Percentiles rank a stretch among this genome's conserved stretches.
phyloP scores from a whole-genome alignment of 2,113 vertebrate genomes.

The Pomatorhinus ruficollis region DNA sequence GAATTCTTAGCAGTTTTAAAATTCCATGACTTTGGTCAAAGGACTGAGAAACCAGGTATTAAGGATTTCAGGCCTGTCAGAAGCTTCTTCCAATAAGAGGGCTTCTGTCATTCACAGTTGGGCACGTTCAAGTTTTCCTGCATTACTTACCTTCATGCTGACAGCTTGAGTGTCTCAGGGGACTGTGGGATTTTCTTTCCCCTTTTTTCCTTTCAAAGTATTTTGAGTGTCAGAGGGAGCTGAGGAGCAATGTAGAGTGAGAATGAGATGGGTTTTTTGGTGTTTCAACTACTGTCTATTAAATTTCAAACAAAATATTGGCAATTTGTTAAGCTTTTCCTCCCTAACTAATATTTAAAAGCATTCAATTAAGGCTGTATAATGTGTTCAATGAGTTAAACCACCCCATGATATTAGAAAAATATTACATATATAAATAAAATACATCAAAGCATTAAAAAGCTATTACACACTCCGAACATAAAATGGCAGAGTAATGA shows the following conservation, averaged over 20 bases:
- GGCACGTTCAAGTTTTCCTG: constrained; percentile 70
- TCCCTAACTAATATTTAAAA: constrained; percentile 74
- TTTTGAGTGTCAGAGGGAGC: constrained; percentile 62
- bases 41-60: constrained; percentile 56
- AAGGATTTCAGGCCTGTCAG: constrained; percentile 75
- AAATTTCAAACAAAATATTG: constrained; percentile 71
- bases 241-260: constrained; percentile 36
- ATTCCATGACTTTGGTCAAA: constrained; percentile 71
- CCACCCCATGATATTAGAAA: constrained; percentile 75
- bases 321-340: constrained; percentile 67
- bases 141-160: constrained; percentile 73
- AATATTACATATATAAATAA: constrained; percentile 85
- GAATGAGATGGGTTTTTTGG: constrained; percentile 20
- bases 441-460: constrained; percentile 84
- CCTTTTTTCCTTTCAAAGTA: constrained; percentile 59
- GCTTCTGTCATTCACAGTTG: constrained; percentile 75
- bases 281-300: constrained; percentile 51
- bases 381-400: constrained; percentile 77
- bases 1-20: constrained; percentile 62
- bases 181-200: constrained; percentile 63
- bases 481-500: constrained; percentile 86
- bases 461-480: constrained; percentile 83
- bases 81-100: constrained; percentile 71
- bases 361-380: constrained; percentile 78
- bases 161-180: constrained; percentile 71